Base-by-base conservation (phyloP, 2,113 vertebrate species). In the Perognathus longimembris region DNA sequence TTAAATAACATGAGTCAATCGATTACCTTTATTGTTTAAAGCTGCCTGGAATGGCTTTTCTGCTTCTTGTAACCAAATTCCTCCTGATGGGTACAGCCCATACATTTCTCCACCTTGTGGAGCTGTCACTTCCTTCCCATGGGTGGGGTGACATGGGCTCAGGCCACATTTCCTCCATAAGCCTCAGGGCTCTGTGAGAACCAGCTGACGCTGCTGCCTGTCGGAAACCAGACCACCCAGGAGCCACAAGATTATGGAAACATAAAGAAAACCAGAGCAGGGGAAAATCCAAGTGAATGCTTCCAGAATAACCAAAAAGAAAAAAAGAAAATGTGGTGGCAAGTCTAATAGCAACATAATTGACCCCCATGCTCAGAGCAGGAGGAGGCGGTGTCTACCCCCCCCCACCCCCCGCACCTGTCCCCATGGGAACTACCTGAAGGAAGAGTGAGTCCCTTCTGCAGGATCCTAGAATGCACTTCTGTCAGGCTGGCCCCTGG, bases 161-260 rank as follows among this genome's bases (percentile, higher is more conserved):
- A 91, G 94, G 96, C 90, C 96, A 87, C 96, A 94, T 94, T 97
- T 96, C 96, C 96, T 96, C 94, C 96, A 91, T 93, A 87, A 96
- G 94, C 77, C 45, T 95, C 96, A 50, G 92, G 96, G 66, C 94
- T 94, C 83, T 93, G 94, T 97, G 96, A 96, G 96, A 97, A 97
- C 96, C 95, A 93, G 96, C 96, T 97, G 96, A 97, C 96, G 91
- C 87, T 89, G 96, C 96, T 97, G 96, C 94, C 96, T 95, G 95
- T 96, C 86, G 94, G 95, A 97, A 97, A 95, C 96, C 96, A 96
- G 96, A 97, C 96, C 96, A 97, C 96, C 96, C 96, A 96, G 87
- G 74, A 97, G 96, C 87, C 75, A 40, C 93, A 70, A 97, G 96
- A 97, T 96, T 96, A 97, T 94, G 96, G 96, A 97, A 97, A 97